These are phyloP conservation scores for Apteryx owenii DNA, from an alignment of 2,113 vertebrate genomes.

Conservation along the genomic window DNA sequence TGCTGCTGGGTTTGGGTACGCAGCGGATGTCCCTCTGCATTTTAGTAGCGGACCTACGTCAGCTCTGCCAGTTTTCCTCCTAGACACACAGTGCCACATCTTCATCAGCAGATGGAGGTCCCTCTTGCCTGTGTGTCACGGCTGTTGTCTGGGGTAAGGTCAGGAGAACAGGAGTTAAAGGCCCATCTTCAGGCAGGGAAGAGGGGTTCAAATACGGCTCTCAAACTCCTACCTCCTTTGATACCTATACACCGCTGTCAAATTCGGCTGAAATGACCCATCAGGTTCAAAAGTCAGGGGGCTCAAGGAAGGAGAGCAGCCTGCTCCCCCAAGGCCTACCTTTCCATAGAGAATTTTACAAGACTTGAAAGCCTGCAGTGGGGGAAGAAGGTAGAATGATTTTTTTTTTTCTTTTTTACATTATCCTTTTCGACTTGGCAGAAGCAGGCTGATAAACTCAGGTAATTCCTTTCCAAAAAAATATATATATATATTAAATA, in stretches of 20 bases:
- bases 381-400: neutral
- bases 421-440: neutral
- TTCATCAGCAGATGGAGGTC: neutral
- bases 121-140: neutral
- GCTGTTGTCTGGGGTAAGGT: neutral
- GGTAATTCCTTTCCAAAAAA: neutral
- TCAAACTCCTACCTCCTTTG: neutral
- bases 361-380: neutral
- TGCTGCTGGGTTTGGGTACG: neutral
- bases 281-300: neutral
- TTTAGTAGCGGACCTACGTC: neutral
- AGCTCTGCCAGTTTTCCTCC: neutral
- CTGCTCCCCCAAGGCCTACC: neutral
- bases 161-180: neutral
- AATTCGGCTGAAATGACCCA: neutral
- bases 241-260: neutral
- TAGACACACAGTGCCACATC: neutral
- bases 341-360: neutral
- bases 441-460: neutral
- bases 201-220: neutral
- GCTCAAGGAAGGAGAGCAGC: neutral
- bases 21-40: neutral
- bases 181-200: neutral
- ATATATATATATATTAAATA: neutral
- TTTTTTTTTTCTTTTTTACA: neutral